Evolutionary conservation across 2,888 invertebrate species (phyloP), one percentile per base, ranked within the genome.

Genomic region (Stratiomys singularior): DNA sequence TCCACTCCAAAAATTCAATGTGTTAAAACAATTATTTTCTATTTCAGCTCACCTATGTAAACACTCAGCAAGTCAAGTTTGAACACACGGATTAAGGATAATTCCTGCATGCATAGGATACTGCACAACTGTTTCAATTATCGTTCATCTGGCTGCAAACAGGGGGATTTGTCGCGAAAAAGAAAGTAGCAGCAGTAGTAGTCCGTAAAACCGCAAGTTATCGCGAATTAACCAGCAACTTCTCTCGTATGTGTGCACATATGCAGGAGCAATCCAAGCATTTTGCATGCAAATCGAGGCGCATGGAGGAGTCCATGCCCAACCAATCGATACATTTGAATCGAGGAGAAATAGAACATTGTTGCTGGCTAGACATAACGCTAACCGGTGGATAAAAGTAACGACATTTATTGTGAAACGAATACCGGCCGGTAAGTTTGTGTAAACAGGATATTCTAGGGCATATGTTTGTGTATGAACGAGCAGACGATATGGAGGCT

Each of bases 351-450:
- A 18, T 18, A 30, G 74, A 74, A 76, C 76, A 78, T 74, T 56
- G 58, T 56, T 77, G 72, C 67, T 67, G 80, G 80, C 77, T 77
- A 72, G 78, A 78, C 76, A 72, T 37, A 37, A 9, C 37, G 37
- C 37, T 78, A n/a, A 78, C 78, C 74, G 80, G 80, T 30, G 77
- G 77, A 78, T 64, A 72, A 72, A 44, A 77, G 69, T 58, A 72
- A 60, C 60, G 37, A 15, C 23, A 47, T 18, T 69, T 11, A 15
- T 60, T 74, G 58, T 60, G 63, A 60, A 9, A 46, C 46, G 37
- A 69, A 77, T 37, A 67, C 77, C 78, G 78, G 79, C 79, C 77
- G 79, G 79, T 79, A 71, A 77, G 77, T 76, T 58, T 58, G 37
- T 60, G 18, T 47, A 47, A 47, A 46, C 25, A 69, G 58, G 58